Base-by-base conservation (phyloP, 2,888 invertebrate species). In the Eristalinus sepulchralis region DNA sequence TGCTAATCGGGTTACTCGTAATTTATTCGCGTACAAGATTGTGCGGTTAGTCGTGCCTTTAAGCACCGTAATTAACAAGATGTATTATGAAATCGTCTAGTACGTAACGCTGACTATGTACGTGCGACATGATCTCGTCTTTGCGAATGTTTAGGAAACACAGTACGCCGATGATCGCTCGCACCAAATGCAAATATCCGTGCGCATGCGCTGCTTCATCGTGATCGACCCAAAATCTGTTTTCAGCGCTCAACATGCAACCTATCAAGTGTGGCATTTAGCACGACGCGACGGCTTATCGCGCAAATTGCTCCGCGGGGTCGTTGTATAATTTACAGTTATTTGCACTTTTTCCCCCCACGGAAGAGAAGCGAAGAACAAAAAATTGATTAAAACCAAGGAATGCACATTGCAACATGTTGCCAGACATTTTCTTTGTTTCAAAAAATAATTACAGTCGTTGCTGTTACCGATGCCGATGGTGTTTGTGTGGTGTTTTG, bases 31-130 rank as follows among this genome's bases (percentile, higher is more conserved):
- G 33, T 62, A 78, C 83, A 67, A 83, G 68, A 78, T 82, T 78
- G 64, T 82, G 86, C 55, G 62, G 60, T 60, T 73, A 86, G 83
- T 86, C 86, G 83, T 86, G 86, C 78, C 60, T 75, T 60, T 75
- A 83, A 86, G 86, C 79, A 86, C 75, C 47, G 83, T 79, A 86
- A 86, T 83, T 86, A 86, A 86, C 86, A 70, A 83, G 83, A 83
- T 83, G 71, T 86, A 83, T 86, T 86, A 83, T 79, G 86, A 79
- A 86, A 86, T 78, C 68, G 60, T 64, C 68, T 72, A 64, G 59
- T 82, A 78, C 57, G 72, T 62, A 76, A 71, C 79, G 47, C 47
- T 59, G 60, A 70, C 55, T 57, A 53, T 55, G 83, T 83, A 59
- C 64, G 83, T 83, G 63, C 36, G 55, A 47, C 39, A 70, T 36